Evolutionary conservation across 2,113 vertebrate genomes (phyloP).

Genomic region (Crotalus helleri): DNA sequence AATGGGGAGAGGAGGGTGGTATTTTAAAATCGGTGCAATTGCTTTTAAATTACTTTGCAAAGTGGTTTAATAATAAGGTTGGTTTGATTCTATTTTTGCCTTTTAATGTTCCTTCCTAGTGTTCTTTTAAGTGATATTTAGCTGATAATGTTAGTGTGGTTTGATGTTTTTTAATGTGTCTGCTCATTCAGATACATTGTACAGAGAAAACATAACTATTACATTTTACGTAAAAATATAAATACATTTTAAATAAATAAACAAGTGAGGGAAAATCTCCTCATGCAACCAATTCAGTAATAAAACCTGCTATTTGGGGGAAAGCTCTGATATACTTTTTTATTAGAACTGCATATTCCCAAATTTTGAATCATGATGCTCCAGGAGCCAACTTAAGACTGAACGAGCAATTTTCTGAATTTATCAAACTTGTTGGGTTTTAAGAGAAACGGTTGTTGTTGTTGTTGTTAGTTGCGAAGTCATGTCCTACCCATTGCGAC

Average conservation of each 20-base stretch:
- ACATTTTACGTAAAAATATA: neutral
- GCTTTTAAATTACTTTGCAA: neutral
- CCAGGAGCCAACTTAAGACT: neutral
- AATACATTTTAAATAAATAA: neutral
- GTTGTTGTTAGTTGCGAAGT: too few relatives aligned
- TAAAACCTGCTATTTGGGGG: neutral
- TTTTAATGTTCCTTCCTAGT: neutral
- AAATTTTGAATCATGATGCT: neutral
- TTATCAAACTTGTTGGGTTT: neutral
- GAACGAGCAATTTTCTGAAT: neutral
- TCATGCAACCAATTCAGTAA: neutral
- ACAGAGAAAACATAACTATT: neutral
- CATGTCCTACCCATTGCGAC: too few relatives aligned
- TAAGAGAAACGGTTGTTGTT: neutral
- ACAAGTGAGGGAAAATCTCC: neutral
- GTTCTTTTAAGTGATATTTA: conserved; percentile 7
- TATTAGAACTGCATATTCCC: neutral
- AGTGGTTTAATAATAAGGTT: conserved; percentile 1
- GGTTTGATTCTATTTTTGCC: conserved; percentile 1
- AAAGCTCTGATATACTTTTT: neutral
- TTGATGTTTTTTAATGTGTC: neutral
- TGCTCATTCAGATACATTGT: neutral
- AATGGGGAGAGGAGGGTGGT: neutral
- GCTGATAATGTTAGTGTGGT: neutral
- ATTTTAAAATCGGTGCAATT: neutral